Base-by-base conservation (phyloP, 1,140 invertebrate species). In the Cotesia vestalis region DNA sequence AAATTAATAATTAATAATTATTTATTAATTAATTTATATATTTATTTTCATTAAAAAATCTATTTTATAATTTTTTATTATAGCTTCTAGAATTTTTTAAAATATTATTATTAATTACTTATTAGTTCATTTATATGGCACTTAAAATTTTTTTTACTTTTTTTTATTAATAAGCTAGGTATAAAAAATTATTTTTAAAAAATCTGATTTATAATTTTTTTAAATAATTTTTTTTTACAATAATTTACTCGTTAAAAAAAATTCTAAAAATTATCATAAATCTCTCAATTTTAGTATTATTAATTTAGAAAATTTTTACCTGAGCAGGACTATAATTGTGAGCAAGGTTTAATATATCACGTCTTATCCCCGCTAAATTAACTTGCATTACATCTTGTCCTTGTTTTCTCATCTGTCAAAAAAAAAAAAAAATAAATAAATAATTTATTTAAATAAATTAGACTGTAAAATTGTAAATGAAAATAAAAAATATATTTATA, bases 271-370 rank as follows among this genome's bases (percentile, higher is more conserved):
- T 20, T 8, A 27, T 60, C 17, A 4, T 34, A 27, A 27, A 2
- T 27, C 27, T 27, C 27, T 27, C 2, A 27, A 27, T 27, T 27
- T 27, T 1, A 1, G 27, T 27, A 27, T 27, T 27, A 27, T 27
- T 12, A n/a, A 27, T 59, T 66, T 14, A 9, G 60, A 17, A 51
- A 55, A 61, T 70, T 71, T 79, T 86, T 83, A 95, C 94, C 91
- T 99, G 96, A 79, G 97, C 96, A 91, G 98, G 97, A 72, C 96
- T 97, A 87, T 99, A 99, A 87, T 99, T 99, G 88, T 98, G 96
- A 81, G 98, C 96, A 82, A 99, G 92, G 90, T 99, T 99, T 88
- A 98, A 96, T 76, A 99, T 92, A 89, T 98, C 98, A 85, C 98
- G 91, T 83, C 96, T 91, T 83, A 98, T 91, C 73, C 95, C 95